These are phyloP conservation scores for Promerops cafer DNA, from an alignment of 2,113 vertebrate species.

Conservation along the genomic window DNA sequence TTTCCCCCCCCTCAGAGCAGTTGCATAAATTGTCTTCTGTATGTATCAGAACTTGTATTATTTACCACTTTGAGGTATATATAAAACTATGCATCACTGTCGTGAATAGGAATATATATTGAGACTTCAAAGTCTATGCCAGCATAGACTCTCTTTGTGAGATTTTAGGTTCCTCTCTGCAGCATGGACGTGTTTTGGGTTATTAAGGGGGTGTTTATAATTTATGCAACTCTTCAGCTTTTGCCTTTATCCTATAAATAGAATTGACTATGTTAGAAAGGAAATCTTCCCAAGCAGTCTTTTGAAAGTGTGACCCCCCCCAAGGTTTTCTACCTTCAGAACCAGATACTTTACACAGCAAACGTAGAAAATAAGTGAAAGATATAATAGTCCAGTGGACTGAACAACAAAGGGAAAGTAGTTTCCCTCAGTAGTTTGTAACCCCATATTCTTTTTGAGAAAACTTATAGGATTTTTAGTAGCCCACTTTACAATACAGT, in stretches of 20 bases:
- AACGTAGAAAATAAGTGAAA: not conserved
- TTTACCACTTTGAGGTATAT: not conserved
- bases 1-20: not conserved
- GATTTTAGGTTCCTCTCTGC: not conserved
- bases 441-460: not conserved
- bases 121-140: not conserved
- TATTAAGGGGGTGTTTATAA: not conserved
- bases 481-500: not conserved
- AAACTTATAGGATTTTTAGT: not conserved
- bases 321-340: not conserved
- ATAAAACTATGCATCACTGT: not conserved
- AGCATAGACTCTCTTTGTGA: not conserved
- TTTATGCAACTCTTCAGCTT: not conserved
- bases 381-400: not conserved
- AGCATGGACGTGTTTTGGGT: not conserved
- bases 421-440: not conserved
- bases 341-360: not conserved
- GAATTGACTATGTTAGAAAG: not conserved
- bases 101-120: not conserved
- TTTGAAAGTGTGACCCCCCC: not conserved
- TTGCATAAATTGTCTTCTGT: not conserved
- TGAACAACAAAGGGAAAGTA: not conserved
- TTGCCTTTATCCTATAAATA: not conserved
- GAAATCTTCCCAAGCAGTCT: not conserved
- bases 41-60: not conserved